These are phyloP conservation scores for Drosophila pallidifrons DNA, from an alignment of 1,140 invertebrate genomes.

Conservation along the genomic window DNA sequence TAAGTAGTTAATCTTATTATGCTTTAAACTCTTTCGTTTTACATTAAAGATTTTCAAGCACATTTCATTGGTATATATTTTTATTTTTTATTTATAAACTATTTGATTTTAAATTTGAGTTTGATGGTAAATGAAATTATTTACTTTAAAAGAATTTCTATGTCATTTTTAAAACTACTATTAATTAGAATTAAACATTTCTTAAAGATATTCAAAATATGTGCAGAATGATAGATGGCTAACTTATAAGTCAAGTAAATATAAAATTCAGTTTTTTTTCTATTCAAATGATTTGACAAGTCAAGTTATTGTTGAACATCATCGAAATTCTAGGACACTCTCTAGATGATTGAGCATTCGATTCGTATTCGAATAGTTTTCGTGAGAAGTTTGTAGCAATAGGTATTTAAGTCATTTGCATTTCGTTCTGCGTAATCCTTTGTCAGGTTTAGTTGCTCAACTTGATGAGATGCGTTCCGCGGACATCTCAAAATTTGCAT, in stretches of 20 bases:
- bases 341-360: background rate
- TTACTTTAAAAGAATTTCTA: no score
- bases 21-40: background rate
- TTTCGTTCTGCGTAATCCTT: constrained; percentile 22
- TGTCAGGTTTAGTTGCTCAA: constrained; percentile 7
- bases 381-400: background rate
- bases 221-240: no score
- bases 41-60: no score
- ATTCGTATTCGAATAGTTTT: background rate
- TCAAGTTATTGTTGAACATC: no score
- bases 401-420: constrained; percentile 21
- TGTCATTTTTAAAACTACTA: no score
- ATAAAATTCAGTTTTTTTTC: no score
- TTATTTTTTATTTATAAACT: no score
- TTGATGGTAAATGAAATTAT: background rate
- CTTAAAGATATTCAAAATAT: no score
- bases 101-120: background rate
- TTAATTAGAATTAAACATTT: no score
- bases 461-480: constrained; percentile 15
- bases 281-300: no score
- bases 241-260: no score
- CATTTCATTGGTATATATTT: no score
- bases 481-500: constrained; percentile 41
- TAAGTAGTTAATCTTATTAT: background rate
- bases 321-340: background rate